Conservation (phyloP, 2,888 invertebrate species). For the Chaetogeoica ovagalla region DNA sequence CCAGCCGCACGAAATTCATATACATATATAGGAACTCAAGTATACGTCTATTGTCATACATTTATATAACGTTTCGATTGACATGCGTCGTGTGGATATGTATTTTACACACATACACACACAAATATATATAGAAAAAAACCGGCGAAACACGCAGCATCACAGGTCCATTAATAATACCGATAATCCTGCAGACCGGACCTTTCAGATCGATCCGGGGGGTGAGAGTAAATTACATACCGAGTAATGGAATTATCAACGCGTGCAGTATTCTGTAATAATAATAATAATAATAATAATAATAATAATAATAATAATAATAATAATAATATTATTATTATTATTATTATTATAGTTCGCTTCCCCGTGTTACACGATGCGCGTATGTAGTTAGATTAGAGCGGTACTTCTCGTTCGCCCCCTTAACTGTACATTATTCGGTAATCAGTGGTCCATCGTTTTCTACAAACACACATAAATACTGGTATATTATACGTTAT, state of each 20-base stretch:
- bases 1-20: too few relatives aligned
- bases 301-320: too few relatives aligned
- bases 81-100: too few relatives aligned
- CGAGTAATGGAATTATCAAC: constrained; percentile 16
- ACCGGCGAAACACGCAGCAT: too few relatives aligned
- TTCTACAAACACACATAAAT: too few relatives aligned
- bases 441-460: background rate
- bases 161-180: constrained; percentile 23
- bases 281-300: too few relatives aligned
- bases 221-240: too few relatives aligned
- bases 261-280: background rate
- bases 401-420: background rate
- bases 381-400: too few relatives aligned
- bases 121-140: background rate
- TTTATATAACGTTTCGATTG: constrained; percentile 6
- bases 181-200: background rate
- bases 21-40: too few relatives aligned
- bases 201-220: background rate
- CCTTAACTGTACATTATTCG: background rate
- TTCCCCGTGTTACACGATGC: background rate
- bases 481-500: background rate
- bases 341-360: constrained; percentile 4
- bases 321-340: too few relatives aligned
- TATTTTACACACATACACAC: background rate
- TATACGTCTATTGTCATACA: background rate